Percentiles rank a stretch among this genome's conserved stretches.
These are phyloP conservation scores for Scleropages formosus DNA, from an alignment of 2,797 vertebrate species.

Conservation along the genomic window DNA sequence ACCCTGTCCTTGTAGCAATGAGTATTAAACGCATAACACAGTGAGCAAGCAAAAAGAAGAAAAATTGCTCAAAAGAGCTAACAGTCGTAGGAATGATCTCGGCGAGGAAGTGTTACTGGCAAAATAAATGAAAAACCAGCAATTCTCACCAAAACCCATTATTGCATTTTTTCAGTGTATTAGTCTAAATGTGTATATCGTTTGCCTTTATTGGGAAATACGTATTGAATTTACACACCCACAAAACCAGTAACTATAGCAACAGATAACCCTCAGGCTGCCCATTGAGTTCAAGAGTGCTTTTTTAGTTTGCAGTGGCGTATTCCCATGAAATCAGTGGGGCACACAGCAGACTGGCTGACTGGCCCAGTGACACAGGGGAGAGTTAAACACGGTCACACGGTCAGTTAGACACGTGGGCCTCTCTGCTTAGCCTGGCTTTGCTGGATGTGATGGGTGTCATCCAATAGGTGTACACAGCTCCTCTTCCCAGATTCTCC, in stretches of 20 bases:
- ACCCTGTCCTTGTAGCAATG: neutral
- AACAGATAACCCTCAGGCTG: slow-evolving; percentile 63
- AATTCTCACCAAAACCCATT: too few relatives aligned
- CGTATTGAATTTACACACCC: slow-evolving; percentile 66
- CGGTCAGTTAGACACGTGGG: too few relatives aligned
- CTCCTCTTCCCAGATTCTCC: too few relatives aligned
- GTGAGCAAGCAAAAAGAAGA: neutral
- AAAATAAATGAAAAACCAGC: too few relatives aligned
- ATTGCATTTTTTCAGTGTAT: too few relatives aligned
- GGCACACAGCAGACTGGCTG: slow-evolving; percentile 21
- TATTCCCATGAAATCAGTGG: slow-evolving; percentile 55
- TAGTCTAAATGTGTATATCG: slow-evolving; percentile 40
- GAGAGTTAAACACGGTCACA: neutral
- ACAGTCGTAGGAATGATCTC: neutral
- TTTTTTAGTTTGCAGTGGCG: slow-evolving; percentile 57
- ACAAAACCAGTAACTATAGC: slow-evolving; percentile 75
- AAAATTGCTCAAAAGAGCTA: neutral
- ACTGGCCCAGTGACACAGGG: neutral
- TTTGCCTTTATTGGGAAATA: slow-evolving; percentile 62
- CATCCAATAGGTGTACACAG: neutral
- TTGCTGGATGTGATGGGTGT: neutral
- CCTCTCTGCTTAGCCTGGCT: neutral
- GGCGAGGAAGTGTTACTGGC: neutral
- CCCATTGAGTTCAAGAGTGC: slow-evolving; percentile 54
- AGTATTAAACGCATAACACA: neutral